These are phyloP conservation scores for Erithacus rubecula DNA, from an alignment of 2,797 vertebrate genomes.

Conservation along the genomic window DNA sequence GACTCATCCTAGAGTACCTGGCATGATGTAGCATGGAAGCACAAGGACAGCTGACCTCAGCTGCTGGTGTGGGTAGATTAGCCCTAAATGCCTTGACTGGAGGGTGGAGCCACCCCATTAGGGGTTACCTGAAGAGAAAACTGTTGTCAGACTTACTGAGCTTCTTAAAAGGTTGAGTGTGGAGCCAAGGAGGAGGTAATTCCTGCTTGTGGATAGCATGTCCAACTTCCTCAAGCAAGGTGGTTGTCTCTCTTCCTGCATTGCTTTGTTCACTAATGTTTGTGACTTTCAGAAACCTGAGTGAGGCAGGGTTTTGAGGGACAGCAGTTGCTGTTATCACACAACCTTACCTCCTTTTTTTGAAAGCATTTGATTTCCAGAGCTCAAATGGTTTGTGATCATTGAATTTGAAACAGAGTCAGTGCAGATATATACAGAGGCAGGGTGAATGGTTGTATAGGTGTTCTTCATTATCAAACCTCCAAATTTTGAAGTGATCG, in stretches of 20 bases:
- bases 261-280: not conserved
- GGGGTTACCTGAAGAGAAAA: not conserved
- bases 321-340: not conserved
- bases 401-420: not conserved
- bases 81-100: not conserved
- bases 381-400: not conserved
- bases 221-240: not conserved
- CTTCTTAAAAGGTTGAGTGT: not conserved
- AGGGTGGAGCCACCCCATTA: accelerated
- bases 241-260: not conserved
- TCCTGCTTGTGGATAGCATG: not conserved
- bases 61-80: not conserved
- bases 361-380: not conserved
- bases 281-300: not conserved
- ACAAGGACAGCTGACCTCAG: not conserved
- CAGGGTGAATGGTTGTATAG: not conserved
- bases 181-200: not conserved
- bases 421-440: not conserved
- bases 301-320: not conserved
- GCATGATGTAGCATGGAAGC: not conserved
- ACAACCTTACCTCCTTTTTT: not conserved
- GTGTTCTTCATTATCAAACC: not conserved
- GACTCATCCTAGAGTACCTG: not conserved
- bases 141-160: not conserved
- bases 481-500: not conserved